phyloP scores from a whole-genome alignment of 2,797 vertebrate genomes.

The Pampus argenteus region DNA sequence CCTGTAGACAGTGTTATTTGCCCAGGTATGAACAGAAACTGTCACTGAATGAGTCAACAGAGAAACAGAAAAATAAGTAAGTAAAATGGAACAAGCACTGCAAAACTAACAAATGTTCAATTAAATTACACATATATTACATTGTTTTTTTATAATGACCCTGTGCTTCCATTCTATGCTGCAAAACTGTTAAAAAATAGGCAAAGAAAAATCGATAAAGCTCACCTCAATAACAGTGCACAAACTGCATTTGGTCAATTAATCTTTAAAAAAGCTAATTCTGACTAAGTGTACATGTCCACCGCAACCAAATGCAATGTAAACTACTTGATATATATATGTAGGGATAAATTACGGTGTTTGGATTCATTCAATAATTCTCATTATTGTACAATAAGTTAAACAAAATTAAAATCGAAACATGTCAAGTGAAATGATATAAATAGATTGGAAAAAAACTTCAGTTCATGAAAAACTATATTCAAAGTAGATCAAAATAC shows the following conservation, averaged over 20 bases:
- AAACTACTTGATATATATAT: not conserved
- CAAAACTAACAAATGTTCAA: not conserved
- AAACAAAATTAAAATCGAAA: not conserved
- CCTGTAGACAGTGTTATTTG: not conserved
- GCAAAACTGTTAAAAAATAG: not conserved
- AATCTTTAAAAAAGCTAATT: not conserved
- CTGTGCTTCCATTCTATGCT: not conserved
- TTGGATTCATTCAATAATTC: not conserved
- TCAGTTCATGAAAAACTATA: conserved; percentile 13
- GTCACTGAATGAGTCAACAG: conserved; percentile 1
- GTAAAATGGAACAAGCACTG: not conserved
- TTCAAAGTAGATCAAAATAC: not conserved
- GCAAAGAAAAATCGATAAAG: not conserved
- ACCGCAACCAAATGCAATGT: not conserved
- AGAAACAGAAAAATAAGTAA: not conserved
- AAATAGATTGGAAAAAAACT: not conserved
- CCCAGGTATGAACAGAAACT: not conserved
- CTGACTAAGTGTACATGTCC: too few relatives aligned
- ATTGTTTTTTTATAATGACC: not conserved
- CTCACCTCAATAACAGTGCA: not conserved
- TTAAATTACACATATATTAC: not conserved
- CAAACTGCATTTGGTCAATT: not conserved
- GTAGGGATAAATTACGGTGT: not conserved
- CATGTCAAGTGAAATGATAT: not conserved
- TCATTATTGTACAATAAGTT: not conserved